Evolutionary conservation across 2,113 vertebrate species (phyloP).

Genomic region (Nibea albiflora): DNA sequence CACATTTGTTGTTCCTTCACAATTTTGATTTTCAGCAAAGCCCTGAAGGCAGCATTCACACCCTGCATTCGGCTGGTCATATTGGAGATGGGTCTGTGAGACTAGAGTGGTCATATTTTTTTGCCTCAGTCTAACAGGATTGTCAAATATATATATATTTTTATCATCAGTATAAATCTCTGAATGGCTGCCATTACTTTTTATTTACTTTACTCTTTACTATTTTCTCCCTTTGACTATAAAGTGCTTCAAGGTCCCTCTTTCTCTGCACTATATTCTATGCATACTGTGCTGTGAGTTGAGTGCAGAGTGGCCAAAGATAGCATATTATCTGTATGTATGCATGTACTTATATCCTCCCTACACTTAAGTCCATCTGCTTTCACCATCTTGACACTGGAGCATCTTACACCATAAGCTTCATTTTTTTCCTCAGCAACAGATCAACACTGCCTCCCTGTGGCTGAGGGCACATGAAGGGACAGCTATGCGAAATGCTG

Average conservation of each 20-base stretch:
- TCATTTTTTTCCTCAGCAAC: not conserved
- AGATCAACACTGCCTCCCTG: constrained; percentile 71
- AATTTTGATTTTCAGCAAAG: not conserved
- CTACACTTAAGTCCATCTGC: not conserved
- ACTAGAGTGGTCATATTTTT: not conserved
- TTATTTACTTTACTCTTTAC: not conserved
- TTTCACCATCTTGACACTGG: not conserved
- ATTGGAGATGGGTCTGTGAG: too few relatives aligned
- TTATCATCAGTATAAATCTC: not conserved
- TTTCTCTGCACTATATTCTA: not conserved
- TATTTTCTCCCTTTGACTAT: not conserved
- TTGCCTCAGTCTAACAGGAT: not conserved
- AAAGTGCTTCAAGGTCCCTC: not conserved
- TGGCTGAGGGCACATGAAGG: constrained; percentile 40
- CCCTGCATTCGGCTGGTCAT: not conserved
- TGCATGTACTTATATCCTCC: not conserved
- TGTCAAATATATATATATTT: too few relatives aligned
- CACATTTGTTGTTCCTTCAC: not conserved
- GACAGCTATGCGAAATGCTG: not conserved
- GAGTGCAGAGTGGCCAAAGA: not conserved
- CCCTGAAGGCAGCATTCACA: constrained; percentile 3
- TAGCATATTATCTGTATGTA: not conserved
- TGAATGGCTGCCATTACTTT: not conserved
- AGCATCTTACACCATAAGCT: not conserved
- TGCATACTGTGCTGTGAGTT: not conserved